phyloP scores from a whole-genome alignment of 2,797 vertebrate species.

The Anguilla marmorata region DNA sequence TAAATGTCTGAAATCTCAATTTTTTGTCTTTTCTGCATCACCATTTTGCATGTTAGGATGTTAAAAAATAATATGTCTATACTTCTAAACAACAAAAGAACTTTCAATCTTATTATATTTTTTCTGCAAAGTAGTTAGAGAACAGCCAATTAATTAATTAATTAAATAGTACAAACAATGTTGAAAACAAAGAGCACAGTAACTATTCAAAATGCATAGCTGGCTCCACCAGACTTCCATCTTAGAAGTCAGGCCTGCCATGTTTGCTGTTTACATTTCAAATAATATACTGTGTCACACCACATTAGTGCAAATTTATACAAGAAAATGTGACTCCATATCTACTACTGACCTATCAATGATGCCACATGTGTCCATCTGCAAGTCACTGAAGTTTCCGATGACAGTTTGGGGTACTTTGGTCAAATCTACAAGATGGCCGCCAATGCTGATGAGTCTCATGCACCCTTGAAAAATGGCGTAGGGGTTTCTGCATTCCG shows the following conservation, averaged over 20 bases:
- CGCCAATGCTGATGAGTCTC: conserved; percentile 74
- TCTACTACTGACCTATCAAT: conserved; percentile 79
- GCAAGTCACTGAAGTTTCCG: conserved; percentile 86
- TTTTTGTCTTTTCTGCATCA: background rate
- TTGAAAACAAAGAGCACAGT: no score
- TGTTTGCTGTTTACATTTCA: background rate
- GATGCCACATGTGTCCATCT: conserved; percentile 88
- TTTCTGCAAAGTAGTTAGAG: no score
- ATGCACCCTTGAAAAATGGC: conserved; percentile 86
- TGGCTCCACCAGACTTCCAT: background rate
- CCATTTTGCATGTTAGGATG: background rate
- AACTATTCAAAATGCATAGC: background rate
- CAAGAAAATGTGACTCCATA: background rate
- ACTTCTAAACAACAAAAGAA: background rate
- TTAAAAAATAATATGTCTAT: background rate
- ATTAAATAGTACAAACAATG: no score
- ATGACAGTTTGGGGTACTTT: conserved; percentile 78
- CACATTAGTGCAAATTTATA: background rate
- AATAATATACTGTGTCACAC: background rate
- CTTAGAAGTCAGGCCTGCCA: background rate
- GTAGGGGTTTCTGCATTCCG: conserved; percentile 73
- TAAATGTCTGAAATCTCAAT: background rate
- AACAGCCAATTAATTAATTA: no score
- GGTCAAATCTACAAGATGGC: conserved; percentile 76
- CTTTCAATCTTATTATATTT: no score